Conservation (phyloP, 1,140 invertebrate species). For the Cardiocondyla obscurior region DNA sequence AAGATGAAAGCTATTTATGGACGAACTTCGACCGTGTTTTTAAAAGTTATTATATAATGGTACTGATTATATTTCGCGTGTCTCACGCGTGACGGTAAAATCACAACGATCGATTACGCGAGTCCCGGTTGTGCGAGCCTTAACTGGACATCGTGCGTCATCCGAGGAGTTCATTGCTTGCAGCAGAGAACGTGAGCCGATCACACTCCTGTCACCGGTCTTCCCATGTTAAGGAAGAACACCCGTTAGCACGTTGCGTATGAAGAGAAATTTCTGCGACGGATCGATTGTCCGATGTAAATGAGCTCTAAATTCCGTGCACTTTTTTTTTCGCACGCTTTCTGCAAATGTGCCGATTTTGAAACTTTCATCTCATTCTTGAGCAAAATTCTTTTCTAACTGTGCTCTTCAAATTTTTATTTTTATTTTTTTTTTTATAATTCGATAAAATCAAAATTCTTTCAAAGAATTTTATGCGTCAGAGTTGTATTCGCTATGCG, state of each 20-base stretch:
- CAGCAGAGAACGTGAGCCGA: slow-evolving; percentile 55
- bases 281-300: slow-evolving; percentile 38
- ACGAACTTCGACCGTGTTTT: neutral
- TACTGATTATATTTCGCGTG: slow-evolving; percentile 11
- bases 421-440: neutral
- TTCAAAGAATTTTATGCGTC: neutral
- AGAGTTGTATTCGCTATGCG: neutral
- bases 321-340: neutral
- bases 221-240: slow-evolving; percentile 67
- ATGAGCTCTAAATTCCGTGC: slow-evolving; percentile 37
- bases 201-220: slow-evolving; percentile 62
- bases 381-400: too few relatives aligned
- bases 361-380: slow-evolving; percentile 7
- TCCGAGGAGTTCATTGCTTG: slow-evolving; percentile 71
- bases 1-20: neutral
- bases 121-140: slow-evolving; percentile 46
- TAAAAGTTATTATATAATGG: neutral
- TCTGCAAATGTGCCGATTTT: slow-evolving; percentile 11
- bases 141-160: slow-evolving; percentile 54
- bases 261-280: neutral
- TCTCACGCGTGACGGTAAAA: slow-evolving; percentile 22
- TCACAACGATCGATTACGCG: slow-evolving; percentile 42
- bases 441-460: neutral
- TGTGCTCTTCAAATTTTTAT: slow-evolving; percentile 24
- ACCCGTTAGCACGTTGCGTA: slow-evolving; percentile 59